Conservation (phyloP, 2,113 vertebrate species). For the Smithornis capensis region DNA sequence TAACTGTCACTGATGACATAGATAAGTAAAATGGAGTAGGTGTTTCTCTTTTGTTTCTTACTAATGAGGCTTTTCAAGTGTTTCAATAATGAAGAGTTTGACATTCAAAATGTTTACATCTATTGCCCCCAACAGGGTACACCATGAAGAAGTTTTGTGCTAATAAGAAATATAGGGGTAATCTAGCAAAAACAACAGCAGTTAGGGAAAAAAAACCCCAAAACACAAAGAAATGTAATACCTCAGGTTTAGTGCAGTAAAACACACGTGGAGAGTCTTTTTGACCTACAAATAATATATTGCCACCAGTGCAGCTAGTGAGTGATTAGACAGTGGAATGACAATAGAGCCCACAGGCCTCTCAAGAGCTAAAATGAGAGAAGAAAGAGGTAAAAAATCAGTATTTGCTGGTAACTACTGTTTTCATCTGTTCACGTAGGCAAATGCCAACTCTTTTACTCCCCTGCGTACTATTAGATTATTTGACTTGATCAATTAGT, state of each 20-base stretch:
- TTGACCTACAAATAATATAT: background rate
- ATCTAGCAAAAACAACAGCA: constrained; percentile 7
- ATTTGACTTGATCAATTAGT: constrained; percentile 7
- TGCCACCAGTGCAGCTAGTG: background rate
- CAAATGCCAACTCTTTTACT: background rate
- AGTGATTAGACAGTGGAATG: background rate
- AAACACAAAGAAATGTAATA: constrained; percentile 2
- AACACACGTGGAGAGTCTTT: background rate
- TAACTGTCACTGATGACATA: constrained; percentile 62
- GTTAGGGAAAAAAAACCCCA: background rate
- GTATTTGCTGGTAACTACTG: background rate
- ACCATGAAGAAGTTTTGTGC: background rate
- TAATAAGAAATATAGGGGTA: background rate
- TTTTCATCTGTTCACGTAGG: background rate
- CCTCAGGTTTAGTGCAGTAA: background rate
- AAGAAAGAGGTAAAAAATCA: background rate
- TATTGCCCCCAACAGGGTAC: constrained; percentile 51
- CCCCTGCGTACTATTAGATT: background rate
- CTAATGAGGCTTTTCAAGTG: constrained; percentile 65
- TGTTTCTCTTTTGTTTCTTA: constrained; percentile 64
- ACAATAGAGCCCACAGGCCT: background rate
- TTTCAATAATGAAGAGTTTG: constrained; percentile 57
- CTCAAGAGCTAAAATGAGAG: background rate
- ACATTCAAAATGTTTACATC: constrained; percentile 15
- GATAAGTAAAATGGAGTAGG: constrained; percentile 57